Evolutionary conservation across 1,140 invertebrate genomes (phyloP), one percentile per base, ranked within the genome.

Genomic region (Sesamia nonagrioides): DNA sequence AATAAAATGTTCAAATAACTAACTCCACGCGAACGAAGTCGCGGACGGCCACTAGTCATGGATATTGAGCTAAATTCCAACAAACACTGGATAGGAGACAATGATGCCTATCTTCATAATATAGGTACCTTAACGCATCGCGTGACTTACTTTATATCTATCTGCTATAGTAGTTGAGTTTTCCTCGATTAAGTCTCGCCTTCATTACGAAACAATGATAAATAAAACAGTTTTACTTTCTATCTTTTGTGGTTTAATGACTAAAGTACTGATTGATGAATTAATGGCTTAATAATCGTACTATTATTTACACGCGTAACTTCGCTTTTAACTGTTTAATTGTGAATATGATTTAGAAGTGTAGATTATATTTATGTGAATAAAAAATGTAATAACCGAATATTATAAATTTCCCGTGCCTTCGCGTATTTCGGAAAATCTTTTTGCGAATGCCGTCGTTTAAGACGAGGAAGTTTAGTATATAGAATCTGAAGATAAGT

Each of bases 131-230:
- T 52, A 76, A 50, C 27, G 42, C 50, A 69, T 82, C 61, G 77
- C 81, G 81, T 79, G 81, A 79, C 81, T 79, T 11, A 50, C 48
- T 77, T 81, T 40, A 61, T 68, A 77, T 33, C 33, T 37, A 72
- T 15, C 21, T 6, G 5, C 54, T 2, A 0, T 1, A 40, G 5
- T 63, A 1, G 35, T 2, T 40, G 7, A 9, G 15, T 37, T 11
- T 11, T 11, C 61, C 17, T 45, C 40, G 61, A 42, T 66, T 68
- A 15, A 68, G 63, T 68, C 4, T 40, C 35, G 11, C 71, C 9
- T 73, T 52, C 71, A 73, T 73, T 73, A 73, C n/a, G 63, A 61
- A 75, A 75, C 21, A 40, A 56, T 56, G 35, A 71, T 52, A 37
- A 54, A 71, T 58, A 42, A 58, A 73, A 58, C 21, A 45, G 27